A percentile compares a stretch with the other conserved stretches of the same genome.
phyloP scores from a whole-genome alignment of 2,113 vertebrate genomes.

The Erythrolamprus reginae region DNA sequence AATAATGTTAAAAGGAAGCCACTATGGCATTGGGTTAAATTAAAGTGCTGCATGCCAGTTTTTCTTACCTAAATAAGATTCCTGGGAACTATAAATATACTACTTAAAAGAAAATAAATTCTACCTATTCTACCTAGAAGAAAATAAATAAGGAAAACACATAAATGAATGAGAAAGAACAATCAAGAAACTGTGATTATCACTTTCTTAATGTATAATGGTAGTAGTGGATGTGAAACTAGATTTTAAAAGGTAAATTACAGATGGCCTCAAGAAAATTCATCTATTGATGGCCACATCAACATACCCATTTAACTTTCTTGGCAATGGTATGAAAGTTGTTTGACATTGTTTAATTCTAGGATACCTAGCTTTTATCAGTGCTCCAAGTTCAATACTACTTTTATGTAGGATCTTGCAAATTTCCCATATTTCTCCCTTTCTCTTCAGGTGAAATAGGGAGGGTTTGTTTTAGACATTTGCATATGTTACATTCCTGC shows the following conservation, averaged over 20 bases:
- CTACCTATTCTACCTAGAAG: background rate
- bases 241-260: background rate
- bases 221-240: background rate
- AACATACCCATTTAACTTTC: background rate
- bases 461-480: background rate
- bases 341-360: background rate
- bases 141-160: background rate
- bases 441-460: background rate
- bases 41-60: constrained; percentile 12
- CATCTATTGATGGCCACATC: background rate
- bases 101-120: background rate
- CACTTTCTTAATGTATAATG: background rate
- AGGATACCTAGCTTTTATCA: background rate
- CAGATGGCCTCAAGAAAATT: background rate
- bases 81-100: background rate
- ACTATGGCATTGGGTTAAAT: constrained; percentile 27
- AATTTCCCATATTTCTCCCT: background rate
- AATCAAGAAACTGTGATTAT: background rate
- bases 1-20: background rate
- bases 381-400: background rate
- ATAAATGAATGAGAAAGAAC: background rate
- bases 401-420: background rate
- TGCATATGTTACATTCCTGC: background rate
- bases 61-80: background rate
- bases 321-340: background rate